Evolutionary conservation across 2,888 invertebrate genomes (phyloP).

Genomic region (Hofmannophila pseudospretella): DNA sequence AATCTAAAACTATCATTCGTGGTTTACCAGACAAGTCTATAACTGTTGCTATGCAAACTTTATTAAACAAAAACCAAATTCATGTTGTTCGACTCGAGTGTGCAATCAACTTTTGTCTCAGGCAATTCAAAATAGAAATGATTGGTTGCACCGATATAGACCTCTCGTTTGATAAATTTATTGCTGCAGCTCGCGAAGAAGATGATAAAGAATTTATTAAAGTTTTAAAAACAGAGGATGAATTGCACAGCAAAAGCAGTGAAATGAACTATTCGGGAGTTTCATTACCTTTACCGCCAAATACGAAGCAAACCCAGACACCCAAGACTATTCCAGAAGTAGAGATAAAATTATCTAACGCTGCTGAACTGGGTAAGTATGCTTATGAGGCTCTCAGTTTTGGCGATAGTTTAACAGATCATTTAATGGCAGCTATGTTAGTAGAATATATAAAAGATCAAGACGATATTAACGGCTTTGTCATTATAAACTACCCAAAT

Average conservation of each 20-base stretch:
- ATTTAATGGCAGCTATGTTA: conserved; percentile 76
- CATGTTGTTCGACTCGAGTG: conserved; percentile 63
- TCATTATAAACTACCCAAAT: conserved; percentile 81
- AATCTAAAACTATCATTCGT: conserved; percentile 57
- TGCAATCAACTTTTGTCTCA: conserved; percentile 78
- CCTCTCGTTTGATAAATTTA: conserved; percentile 54
- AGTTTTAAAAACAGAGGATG: conserved; percentile 53
- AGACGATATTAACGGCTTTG: conserved; percentile 74
- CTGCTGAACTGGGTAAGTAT: conserved; percentile 76
- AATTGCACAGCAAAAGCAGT: conserved; percentile 35
- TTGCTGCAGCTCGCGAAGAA: conserved; percentile 38
- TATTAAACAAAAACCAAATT: conserved; percentile 56
- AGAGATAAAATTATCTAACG: conserved; percentile 63
- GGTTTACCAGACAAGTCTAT: conserved; percentile 60
- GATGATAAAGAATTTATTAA: conserved; percentile 52
- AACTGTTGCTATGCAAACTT: conserved; percentile 51
- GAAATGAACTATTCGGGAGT: conserved; percentile 33
- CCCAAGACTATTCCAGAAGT: conserved; percentile 78
- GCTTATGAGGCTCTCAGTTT: conserved; percentile 71
- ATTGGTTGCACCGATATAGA: conserved; percentile 69
- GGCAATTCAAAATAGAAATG: conserved; percentile 73
- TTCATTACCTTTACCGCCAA: conserved; percentile 39
- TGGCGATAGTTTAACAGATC: conserved; percentile 75
- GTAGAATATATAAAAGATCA: conserved; percentile 78
- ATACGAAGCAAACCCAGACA: conserved; percentile 78